phyloP scores from a whole-genome alignment of 2,113 vertebrate genomes.

The Neopipo cinnamomea region DNA sequence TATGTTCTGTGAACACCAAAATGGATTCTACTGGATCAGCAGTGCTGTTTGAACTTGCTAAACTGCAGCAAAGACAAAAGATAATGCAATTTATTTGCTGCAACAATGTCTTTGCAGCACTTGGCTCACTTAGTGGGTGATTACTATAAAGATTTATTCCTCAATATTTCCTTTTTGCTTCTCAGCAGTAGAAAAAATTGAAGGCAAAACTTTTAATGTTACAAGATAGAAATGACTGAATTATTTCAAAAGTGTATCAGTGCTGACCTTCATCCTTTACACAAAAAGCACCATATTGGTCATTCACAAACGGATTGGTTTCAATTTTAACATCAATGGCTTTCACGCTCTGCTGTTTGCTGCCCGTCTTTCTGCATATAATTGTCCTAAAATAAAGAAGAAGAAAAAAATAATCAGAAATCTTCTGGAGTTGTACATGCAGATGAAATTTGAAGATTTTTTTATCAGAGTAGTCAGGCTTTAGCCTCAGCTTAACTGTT shows the following conservation, averaged over 20 bases:
- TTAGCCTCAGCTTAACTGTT: background rate
- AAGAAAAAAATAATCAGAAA: constrained; percentile 45
- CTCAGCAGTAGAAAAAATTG: background rate
- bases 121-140: background rate
- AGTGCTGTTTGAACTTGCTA: background rate
- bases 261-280: constrained; percentile 89
- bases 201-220: background rate
- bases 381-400: constrained; percentile 81
- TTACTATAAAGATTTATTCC: background rate
- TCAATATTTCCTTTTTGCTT: background rate
- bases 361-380: constrained; percentile 79
- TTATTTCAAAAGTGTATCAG: background rate
- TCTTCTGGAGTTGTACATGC: background rate
- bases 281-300: constrained; percentile 82
- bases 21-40: background rate
- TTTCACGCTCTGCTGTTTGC: constrained; percentile 73
- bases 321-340: constrained; percentile 84
- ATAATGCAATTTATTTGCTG: background rate
- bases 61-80: constrained; percentile 3
- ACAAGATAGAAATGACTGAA: background rate
- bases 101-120: background rate
- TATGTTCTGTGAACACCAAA: background rate
- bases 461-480: background rate
- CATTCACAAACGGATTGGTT: constrained; percentile 71
- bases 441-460: background rate